Evolutionary conservation across 2,797 vertebrate species (phyloP), one percentile per base, ranked within the genome.

Genomic region (Furcifer pardalis): DNA sequence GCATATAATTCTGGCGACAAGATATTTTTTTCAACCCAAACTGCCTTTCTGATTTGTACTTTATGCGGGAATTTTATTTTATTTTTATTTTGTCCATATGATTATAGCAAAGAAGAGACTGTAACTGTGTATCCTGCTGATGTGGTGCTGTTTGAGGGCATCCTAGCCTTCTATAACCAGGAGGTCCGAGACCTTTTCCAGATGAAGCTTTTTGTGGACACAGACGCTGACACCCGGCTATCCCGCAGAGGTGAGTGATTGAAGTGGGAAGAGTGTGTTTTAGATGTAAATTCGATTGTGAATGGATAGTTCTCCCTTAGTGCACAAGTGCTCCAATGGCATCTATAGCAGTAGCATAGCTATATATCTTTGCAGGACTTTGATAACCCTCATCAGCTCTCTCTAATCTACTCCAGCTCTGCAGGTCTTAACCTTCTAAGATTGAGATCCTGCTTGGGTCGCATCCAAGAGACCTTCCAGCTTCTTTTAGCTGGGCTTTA

Each of bases 121-220:
- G 95, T 99, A 79, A 98, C 97, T 0, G 96, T 99, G 71, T 99
- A 99, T 92, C 98, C 98, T 0, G 98, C 98, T 0, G 98, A 99
- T 0, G 98, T 99, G 91, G 98, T 99, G 89, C 97, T 99, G 75
- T 99, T 99, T 0, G 98, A 99, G 89, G 98, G 98, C 62, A 99
- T 99, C 91, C 95, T 99, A 92, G 98, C 98, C 92, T 99, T 99
- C 96, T 99, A 99, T 94, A 97, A 96, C 0, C 98, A 99, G 95
- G 97, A 99, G 89, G 97, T 99, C 88, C 95, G 98, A 84, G 98
- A 99, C 89, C 96, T 99, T 68, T 99, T 99, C 94, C 98, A 98
- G 93, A 99, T 99, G 98, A 99, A 99, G 91, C 97, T 99, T 42
- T 99, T 99, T 4, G 98, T 99, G 73, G 98, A 99, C 94, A 99